Base-by-base conservation (phyloP, 1,140 invertebrate genomes). In the Calephelis virginiensis region DNA sequence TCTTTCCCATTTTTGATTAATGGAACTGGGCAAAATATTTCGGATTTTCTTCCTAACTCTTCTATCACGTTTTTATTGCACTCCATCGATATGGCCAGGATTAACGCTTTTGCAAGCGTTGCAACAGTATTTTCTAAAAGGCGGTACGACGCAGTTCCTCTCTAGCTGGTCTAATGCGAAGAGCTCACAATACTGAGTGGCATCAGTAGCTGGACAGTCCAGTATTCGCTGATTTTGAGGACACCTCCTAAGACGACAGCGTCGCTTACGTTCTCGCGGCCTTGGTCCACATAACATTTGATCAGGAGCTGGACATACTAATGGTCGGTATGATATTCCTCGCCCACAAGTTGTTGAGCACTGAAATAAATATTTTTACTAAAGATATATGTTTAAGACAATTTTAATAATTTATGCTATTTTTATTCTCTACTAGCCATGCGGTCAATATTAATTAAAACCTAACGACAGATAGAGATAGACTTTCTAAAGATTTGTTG, bases 341-440 rank as follows among this genome's bases (percentile, higher is more conserved):
- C 92, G 89, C 0, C 96, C 96, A 90, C 97, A 97, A 8, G 93
- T 93, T 47, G 92, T 88, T 0, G 96, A 97, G 89, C 96, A 97
- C 96, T 97, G 80, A 4, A 90, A 83, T 46, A 48, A 11, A 69
- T 56, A 64, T 13, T 14, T 38, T 47, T 40, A 62, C 37, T 47
- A 59, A 12, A 11, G 48, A 7, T 0, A 17, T 0, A 49, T 6
- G 14, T 45, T 10, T 43, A 8, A 40, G 40, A 38, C 14, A 40
- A 40, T 38, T 8, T 37, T 38, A 38, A 60, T 8, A 60, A 0
- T 28, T 28, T n/a, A n/a, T n/a, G n/a, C n/a, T n/a, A n/a, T n/a
- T n/a, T n/a, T n/a, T n/a, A n/a, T n/a, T n/a, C n/a, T n/a, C n/a
- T n/a, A n/a, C n/a, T n/a, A n/a, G n/a, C 2, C 28, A 28, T 28